These are phyloP conservation scores for Rhinatrema bivittatum DNA, from an alignment of 2,797 vertebrate species.

Conservation along the genomic window DNA sequence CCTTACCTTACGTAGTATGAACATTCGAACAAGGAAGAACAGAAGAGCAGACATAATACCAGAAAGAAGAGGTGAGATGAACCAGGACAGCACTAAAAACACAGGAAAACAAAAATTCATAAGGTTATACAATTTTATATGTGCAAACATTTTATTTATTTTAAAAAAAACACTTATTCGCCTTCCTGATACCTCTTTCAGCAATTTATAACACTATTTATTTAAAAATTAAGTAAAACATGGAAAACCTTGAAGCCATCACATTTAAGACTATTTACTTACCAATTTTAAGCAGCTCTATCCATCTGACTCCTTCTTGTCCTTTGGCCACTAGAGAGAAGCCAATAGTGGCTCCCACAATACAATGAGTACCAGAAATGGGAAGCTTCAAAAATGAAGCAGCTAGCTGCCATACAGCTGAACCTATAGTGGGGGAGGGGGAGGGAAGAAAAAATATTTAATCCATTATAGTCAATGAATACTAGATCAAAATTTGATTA, in stretches of 20 bases:
- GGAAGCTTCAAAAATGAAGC: slow-evolving; percentile 93
- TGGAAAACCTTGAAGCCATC: slow-evolving; percentile 9
- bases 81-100: slow-evolving; percentile 86
- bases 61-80: slow-evolving; percentile 88
- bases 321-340: slow-evolving; percentile 86
- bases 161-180: no score
- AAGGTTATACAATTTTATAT: no score
- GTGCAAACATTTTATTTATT: no score
- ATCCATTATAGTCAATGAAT: no score
- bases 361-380: slow-evolving; percentile 95
- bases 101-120: slow-evolving; percentile 11
- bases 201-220: no score
- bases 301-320: slow-evolving; percentile 82
- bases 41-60: slow-evolving; percentile 88
- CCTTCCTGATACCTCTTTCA: no score
- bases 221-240: no score
- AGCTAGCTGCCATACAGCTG: slow-evolving; percentile 87
- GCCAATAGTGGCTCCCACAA: slow-evolving; percentile 93
- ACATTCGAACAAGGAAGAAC: slow-evolving; percentile 77
- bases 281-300: slow-evolving; percentile 87
- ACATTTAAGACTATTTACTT: slow-evolving; percentile 14
- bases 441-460: no score
- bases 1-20: slow-evolving; percentile 85
- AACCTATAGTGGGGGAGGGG: slow-evolving; percentile 56
- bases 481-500: no score